Base-by-base conservation (phyloP, 1,140 invertebrate genomes). In the Druon quercuslanigerum region DNA sequence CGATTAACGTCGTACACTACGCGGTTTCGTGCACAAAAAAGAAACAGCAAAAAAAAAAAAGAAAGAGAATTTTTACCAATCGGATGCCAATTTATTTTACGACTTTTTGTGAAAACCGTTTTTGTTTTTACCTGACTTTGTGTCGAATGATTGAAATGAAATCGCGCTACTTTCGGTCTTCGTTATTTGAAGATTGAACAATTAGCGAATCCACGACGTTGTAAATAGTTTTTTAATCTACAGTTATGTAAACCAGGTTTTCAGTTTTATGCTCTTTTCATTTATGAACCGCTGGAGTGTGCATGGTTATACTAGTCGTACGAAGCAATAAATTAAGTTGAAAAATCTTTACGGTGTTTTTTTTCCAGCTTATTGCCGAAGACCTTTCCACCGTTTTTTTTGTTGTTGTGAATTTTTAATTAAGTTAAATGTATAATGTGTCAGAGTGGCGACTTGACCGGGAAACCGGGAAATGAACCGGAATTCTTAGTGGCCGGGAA, bases 141-240 rank as follows among this genome's bases (percentile, higher is more conserved):
- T 57, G 25, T 25, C 4, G 19, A 33, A 60, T 60, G 20, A 60
- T 60, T 40, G n/a, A 1, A 33, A 81, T 96, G 9, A 94, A 91
- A 76, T 73, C 14, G 13, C 72, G 85, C 87, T 90, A 89, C 84
- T 88, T 87, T 86, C 81, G 81, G 83, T 90, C 87, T 88, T 87
- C 82, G 57, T 57, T 51, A 76, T 19, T 70, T 54, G 83, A 89
- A 89, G 88, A 90, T 84, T 85, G 86, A 72, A 79, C 84, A 87
- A 82, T 86, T 89, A 89, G 85, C 82, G 13, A 66, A 66, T 40
- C 25, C 73, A 75, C 70, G 19, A 56, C 50, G 56, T 76, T 50
- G 40, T 56, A 20, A 8, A 50, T 72, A 50, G 75, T 51, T 46
- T 12, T 76, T 19, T 70, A 71, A 76, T 81, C 25, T 73, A 52